Base-by-base conservation (phyloP, 1,140 invertebrate species). In the Maconellicoccus hirsutus region DNA sequence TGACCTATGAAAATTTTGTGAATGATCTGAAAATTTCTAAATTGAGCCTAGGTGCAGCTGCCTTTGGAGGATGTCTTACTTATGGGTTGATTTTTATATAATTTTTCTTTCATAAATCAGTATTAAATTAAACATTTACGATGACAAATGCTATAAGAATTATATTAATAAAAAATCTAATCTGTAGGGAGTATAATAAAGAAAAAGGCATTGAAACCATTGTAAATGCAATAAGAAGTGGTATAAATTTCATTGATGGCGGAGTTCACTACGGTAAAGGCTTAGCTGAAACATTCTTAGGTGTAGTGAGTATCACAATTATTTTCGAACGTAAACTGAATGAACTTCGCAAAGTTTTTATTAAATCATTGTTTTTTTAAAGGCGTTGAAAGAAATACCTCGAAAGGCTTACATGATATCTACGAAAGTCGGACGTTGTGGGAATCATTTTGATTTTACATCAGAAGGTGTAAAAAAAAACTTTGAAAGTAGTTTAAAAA, bases 221-320 rank as follows among this genome's bases (percentile, higher is more conserved):
- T 39, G 81, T 84, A 59, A 80, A 86, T 74, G 88, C 87, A 3
- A 79, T 96, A 19, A 87, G 85, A 77, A 81, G 80, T 33, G 94
- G 94, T 1, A 84, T 97, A 21, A 97, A 97, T 82, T 94, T 92
- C 74, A 87, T 97, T 70, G 94, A 97, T 78, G 95, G 92, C 0
- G 89, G 87, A 1, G 92, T 92, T 0, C 96, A 88, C 85, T 97
- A 97, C 78, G 93, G 94, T 0, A 91, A 92, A 81, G 91, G 93
- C 4, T 83, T 81, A 52, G 88, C 90, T 0, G 93, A 97, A 80
- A 81, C 81, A 74, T 80, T 90, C 26, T 79, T 96, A 10, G 95
- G 94, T 74, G 87, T 91, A 82, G 91, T 92, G 81, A 74, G 74
- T 74, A 69, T 7, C 16, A 4, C 52, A n/a, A n/a, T n/a, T n/a